Percentiles rank a stretch among this genome's conserved stretches.
Evolutionary conservation across 2,113 vertebrate species (phyloP).

Genomic region (Cochlearius cochlearius): DNA sequence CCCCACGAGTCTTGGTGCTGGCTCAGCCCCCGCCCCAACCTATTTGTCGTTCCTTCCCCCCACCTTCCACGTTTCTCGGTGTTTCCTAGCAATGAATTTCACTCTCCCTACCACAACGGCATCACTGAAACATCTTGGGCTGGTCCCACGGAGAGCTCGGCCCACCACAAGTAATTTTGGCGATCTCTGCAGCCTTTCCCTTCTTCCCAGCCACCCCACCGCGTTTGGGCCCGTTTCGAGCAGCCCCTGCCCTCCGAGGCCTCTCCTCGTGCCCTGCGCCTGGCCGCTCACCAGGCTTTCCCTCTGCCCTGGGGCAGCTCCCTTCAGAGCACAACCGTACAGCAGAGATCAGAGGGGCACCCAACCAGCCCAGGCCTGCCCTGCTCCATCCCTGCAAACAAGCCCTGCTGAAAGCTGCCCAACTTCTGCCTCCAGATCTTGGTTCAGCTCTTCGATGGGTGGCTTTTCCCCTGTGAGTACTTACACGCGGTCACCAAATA

Average conservation of each 20-base stretch:
- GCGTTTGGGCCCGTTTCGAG: rapidly evolving
- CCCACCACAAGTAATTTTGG: background rate
- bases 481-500: background rate
- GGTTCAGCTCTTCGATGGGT: background rate
- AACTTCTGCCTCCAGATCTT: background rate
- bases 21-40: background rate
- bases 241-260: too few species aligned
- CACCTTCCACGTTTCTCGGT: background rate
- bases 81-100: background rate
- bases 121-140: background rate
- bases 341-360: background rate
- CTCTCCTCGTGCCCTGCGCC: rapidly evolving
- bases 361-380: background rate
- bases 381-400: background rate
- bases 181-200: rapidly evolving
- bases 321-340: background rate
- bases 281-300: background rate
- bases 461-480: background rate
- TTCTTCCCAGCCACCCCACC: background rate
- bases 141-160: background rate
- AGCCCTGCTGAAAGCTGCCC: background rate
- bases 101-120: background rate
- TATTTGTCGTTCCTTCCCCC: background rate
- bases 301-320: background rate
- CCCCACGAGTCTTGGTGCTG: background rate